phyloP scores from a whole-genome alignment of 2,797 vertebrate genomes.

The Coregonus suidteri region DNA sequence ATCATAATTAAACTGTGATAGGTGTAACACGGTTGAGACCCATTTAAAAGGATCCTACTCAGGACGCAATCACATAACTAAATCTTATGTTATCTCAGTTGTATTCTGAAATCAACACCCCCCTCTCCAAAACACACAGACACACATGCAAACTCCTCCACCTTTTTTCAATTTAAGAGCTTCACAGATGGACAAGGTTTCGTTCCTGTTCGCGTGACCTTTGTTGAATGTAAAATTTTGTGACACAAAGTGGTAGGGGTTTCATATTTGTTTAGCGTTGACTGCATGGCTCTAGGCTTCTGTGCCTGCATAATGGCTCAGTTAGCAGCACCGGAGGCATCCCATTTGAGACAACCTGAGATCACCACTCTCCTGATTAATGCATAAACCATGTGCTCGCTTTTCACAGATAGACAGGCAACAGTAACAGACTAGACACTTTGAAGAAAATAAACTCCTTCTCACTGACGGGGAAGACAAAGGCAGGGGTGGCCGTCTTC shows the following conservation, averaged over 20 bases:
- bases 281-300: constrained; percentile 40
- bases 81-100: not conserved
- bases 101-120: not conserved
- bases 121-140: not conserved
- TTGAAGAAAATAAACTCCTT: constrained; percentile 48
- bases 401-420: constrained; percentile 59
- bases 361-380: constrained; percentile 75
- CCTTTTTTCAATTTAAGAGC: constrained; percentile 64
- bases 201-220: constrained; percentile 53
- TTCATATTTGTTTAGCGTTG: constrained; percentile 76
- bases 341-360: constrained; percentile 70
- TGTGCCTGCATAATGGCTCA: constrained; percentile 64
- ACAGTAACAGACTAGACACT: constrained; percentile 57
- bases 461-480: constrained; percentile 33
- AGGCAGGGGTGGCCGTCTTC: constrained; percentile 35
- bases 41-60: too few species aligned
- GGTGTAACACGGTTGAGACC: too few species aligned
- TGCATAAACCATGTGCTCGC: constrained; percentile 78
- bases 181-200: constrained; percentile 64
- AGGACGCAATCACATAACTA: too few species aligned
- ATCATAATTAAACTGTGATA: too few species aligned
- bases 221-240: constrained; percentile 77
- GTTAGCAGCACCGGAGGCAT: constrained; percentile 63
- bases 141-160: constrained; percentile 47
- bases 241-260: constrained; percentile 77